These are phyloP conservation scores for Coronaproctus castanopsis DNA, from an alignment of 2,888 invertebrate species.

Conservation along the genomic window DNA sequence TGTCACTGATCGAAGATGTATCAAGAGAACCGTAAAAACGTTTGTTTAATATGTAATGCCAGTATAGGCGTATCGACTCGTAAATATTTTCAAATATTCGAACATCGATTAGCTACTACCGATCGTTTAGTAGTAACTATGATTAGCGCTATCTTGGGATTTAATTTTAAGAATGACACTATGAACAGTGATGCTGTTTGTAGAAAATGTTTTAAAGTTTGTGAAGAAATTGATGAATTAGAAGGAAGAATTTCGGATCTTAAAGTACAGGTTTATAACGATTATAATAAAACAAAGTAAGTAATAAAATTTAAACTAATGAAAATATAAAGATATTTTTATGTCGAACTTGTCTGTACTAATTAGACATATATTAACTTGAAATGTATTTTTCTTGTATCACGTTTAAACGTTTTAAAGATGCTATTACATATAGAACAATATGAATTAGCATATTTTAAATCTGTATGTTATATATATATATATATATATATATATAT, in stretches of 20 bases:
- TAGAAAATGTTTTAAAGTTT: constrained; percentile 42
- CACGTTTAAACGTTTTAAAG: no score
- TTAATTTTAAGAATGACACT: constrained; percentile 31
- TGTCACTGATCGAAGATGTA: no score
- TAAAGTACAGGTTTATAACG: constrained; percentile 32
- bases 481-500: no score
- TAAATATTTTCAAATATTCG: constrained; percentile 35
- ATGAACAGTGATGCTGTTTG: constrained; percentile 35
- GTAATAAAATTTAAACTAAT: constrained; percentile 13
- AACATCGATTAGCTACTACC: constrained; percentile 24
- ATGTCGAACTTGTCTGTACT: background rate
- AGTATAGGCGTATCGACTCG: constrained; percentile 33
- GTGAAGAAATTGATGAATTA: constrained; percentile 32
- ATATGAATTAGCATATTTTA: no score
- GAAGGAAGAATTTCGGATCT: constrained; percentile 30
- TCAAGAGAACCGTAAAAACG: background rate
- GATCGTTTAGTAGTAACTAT: constrained; percentile 27
- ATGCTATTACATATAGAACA: no score
- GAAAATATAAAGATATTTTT: constrained; percentile 16
- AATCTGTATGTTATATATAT: no score
- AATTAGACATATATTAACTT: background rate
- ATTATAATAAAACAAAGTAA: constrained; percentile 29
- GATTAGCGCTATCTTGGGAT: constrained; percentile 31
- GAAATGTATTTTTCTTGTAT: background rate
- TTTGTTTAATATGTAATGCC: constrained; percentile 41